Evolutionary conservation across 2,113 vertebrate genomes (phyloP).

Genomic region (Callocephalon fimbriatum): DNA sequence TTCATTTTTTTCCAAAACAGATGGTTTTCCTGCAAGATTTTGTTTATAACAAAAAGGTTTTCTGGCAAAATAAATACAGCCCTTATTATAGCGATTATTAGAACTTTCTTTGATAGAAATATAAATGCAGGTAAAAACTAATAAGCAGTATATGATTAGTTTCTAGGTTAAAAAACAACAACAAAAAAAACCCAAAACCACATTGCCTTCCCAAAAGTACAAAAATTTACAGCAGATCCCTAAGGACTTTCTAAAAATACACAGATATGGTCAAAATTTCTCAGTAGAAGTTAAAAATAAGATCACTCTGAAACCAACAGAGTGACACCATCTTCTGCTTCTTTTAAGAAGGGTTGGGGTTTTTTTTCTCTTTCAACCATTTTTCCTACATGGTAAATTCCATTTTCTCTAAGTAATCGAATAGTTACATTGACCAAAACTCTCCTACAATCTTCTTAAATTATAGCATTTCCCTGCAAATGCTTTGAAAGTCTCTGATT

Average conservation of each 20-base stretch:
- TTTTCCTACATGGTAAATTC: neutral
- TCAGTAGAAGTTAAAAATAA: slow-evolving; percentile 39
- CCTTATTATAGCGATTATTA: neutral
- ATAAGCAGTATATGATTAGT: neutral
- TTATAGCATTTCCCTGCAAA: slow-evolving; percentile 16
- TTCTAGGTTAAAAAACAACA: neutral
- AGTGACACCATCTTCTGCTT: neutral
- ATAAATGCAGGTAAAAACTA: neutral
- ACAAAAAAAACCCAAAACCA: neutral
- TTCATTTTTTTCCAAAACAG: neutral
- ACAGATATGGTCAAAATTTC: neutral
- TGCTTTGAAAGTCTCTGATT: slow-evolving; percentile 36
- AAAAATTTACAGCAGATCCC: neutral
- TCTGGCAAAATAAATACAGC: neutral
- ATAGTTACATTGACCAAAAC: slow-evolving; percentile 8
- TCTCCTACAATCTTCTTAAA: slow-evolving; percentile 32
- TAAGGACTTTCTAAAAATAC: slow-evolving; percentile 20
- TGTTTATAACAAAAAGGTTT: neutral
- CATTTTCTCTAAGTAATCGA: slow-evolving; percentile 17
- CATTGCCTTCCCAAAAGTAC: neutral
- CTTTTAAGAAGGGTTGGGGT: neutral
- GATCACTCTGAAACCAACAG: neutral
- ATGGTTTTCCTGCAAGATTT: neutral
- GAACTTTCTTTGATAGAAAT: neutral
- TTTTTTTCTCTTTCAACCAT: neutral